These are phyloP conservation scores for Anastrepha obliqua DNA, from an alignment of 1,140 invertebrate species.

Conservation along the genomic window DNA sequence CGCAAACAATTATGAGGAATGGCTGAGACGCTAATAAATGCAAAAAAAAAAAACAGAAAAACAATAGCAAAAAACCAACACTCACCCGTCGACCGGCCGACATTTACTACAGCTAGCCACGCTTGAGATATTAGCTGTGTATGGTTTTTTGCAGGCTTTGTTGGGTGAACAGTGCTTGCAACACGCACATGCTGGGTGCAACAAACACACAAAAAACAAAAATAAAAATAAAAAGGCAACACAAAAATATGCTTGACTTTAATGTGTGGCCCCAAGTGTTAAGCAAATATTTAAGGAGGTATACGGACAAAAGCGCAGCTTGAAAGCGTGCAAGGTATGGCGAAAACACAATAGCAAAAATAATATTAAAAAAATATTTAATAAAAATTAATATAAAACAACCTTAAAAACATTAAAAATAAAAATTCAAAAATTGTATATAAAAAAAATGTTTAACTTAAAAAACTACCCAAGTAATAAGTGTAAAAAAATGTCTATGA, in stretches of 20 bases:
- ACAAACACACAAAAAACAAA: neutral
- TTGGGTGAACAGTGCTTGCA: neutral
- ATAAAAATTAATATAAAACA: neutral
- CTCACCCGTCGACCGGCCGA: neutral
- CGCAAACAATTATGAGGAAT: constrained; percentile 29
- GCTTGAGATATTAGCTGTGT: neutral
- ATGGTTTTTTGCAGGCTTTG: neutral
- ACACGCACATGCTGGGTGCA: constrained; percentile 13
- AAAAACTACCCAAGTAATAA: neutral
- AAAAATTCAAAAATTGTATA: neutral
- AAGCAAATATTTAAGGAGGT: constrained; percentile 32
- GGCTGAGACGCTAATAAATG: neutral
- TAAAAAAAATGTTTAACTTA: no score
- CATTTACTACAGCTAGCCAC: neutral
- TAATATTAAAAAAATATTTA: neutral
- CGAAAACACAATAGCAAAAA: neutral
- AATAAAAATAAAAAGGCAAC: neutral
- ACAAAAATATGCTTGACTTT: neutral
- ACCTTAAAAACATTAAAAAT: neutral
- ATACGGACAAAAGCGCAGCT: neutral
- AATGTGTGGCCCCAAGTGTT: constrained; percentile 34
- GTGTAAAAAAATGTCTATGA: neutral
- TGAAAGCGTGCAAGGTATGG: neutral
- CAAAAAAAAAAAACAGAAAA: neutral
- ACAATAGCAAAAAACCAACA: neutral